These are phyloP conservation scores for Eledone cirrhosa DNA, from an alignment of 2,888 invertebrate genomes.

Conservation along the genomic window DNA sequence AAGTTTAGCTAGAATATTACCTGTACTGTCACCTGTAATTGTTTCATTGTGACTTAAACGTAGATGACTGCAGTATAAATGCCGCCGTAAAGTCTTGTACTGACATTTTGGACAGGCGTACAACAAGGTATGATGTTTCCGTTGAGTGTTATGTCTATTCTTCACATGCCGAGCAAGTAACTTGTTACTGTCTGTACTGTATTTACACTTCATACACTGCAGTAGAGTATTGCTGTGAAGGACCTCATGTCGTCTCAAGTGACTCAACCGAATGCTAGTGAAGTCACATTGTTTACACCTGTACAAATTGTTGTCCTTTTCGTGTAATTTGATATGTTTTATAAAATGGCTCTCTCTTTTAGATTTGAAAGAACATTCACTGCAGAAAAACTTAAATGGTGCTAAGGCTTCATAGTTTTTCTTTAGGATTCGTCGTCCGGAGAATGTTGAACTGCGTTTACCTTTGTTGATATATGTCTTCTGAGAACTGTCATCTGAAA, in stretches of 20 bases:
- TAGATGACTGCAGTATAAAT: slow-evolving; percentile 55
- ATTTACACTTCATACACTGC: slow-evolving; percentile 57
- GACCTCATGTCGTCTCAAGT: slow-evolving; percentile 65
- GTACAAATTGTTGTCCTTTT: slow-evolving; percentile 45
- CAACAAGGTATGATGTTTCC: slow-evolving; percentile 27
- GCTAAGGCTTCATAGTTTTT: slow-evolving; percentile 71
- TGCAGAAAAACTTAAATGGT: slow-evolving; percentile 68
- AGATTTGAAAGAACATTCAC: slow-evolving; percentile 68
- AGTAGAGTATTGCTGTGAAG: slow-evolving; percentile 56
- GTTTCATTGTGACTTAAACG: slow-evolving; percentile 34
- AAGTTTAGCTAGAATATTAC: slow-evolving; percentile 27
- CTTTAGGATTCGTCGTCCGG: slow-evolving; percentile 34
- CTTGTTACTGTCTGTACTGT: slow-evolving; percentile 56
- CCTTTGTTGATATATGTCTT: no score
- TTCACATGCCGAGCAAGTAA: slow-evolving; percentile 54
- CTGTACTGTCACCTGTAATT: slow-evolving; percentile 38
- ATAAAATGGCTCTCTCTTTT: slow-evolving; percentile 67
- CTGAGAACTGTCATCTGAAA: no score
- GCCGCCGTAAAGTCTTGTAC: slow-evolving; percentile 51
- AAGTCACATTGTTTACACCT: slow-evolving; percentile 65
- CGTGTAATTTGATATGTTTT: slow-evolving; percentile 65
- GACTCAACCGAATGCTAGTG: slow-evolving; percentile 63
- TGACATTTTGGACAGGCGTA: slow-evolving; percentile 51
- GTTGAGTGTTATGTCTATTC: slow-evolving; percentile 47
- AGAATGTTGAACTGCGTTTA: slow-evolving; percentile 19